Conservation (phyloP, 2,113 vertebrate genomes). For the Rhagologus leucostigma region DNA sequence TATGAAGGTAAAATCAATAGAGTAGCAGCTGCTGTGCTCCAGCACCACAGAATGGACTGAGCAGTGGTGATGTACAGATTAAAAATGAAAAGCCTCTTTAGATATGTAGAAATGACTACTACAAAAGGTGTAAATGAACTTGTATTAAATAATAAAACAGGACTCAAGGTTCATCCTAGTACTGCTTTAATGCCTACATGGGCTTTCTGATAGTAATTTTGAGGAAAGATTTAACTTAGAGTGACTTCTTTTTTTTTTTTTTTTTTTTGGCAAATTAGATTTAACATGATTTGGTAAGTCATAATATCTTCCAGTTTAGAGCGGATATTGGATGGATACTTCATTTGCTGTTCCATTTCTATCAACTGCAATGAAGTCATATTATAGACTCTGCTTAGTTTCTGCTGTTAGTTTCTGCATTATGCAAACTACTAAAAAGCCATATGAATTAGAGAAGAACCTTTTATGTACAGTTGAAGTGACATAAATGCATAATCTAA, state of each 20-base stretch:
- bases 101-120: background rate
- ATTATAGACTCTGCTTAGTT: background rate
- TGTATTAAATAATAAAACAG: conserved; percentile 39
- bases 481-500: conserved; percentile 4
- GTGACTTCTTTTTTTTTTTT: background rate
- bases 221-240: background rate
- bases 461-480: conserved; percentile 34
- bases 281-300: conserved; percentile 14
- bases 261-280: background rate
- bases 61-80: background rate
- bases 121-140: conserved; percentile 23
- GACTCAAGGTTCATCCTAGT: background rate
- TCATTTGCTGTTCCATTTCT: background rate
- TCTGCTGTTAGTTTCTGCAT: conserved; percentile 8
- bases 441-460: conserved; percentile 31
- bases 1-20: background rate
- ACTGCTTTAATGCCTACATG: conserved; percentile 10
- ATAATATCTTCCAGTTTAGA: conserved; percentile 15
- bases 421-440: conserved; percentile 45
- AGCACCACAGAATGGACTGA: background rate
- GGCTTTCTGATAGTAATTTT: conserved; percentile 16
- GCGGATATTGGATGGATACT: conserved; percentile 2
- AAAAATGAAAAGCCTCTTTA: background rate
- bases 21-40: background rate
- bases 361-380: background rate